Percentiles rank a stretch among this genome's conserved stretches.
Evolutionary conservation across 2,113 vertebrate genomes (phyloP).

Genomic region (Tor tambroides): DNA sequence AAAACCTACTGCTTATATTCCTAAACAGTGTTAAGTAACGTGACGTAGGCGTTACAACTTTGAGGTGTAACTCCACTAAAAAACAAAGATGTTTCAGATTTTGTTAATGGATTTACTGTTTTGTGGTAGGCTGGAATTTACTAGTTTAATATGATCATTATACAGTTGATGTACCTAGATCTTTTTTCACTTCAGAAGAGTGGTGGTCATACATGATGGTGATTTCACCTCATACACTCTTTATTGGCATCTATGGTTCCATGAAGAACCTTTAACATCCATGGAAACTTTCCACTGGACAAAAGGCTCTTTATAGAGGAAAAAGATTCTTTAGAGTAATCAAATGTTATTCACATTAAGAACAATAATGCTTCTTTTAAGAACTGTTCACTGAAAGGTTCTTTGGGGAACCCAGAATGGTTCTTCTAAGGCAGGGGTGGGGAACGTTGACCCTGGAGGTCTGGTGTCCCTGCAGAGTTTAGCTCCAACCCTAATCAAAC

Average conservation of each 20-base stretch:
- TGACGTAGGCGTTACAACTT: not conserved
- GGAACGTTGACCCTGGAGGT: too few relatives aligned
- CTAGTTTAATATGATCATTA: not conserved
- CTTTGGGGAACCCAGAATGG: too few relatives aligned
- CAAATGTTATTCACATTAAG: too few relatives aligned
- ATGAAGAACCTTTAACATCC: not conserved
- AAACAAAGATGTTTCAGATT: not conserved
- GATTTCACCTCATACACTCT: not conserved
- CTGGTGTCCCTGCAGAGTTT: too few relatives aligned
- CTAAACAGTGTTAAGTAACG: not conserved
- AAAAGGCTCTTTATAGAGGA: not conserved
- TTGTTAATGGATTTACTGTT: not conserved
- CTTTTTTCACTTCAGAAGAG: not conserved
- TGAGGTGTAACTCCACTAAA: not conserved
- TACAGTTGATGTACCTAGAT: not conserved
- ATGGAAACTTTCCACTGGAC: not conserved
- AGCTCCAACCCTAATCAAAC: too few relatives aligned
- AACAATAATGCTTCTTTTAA: too few relatives aligned
- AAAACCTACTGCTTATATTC: not conserved
- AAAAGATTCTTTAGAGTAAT: not conserved
- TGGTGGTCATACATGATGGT: not conserved
- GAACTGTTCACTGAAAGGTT: too few relatives aligned
- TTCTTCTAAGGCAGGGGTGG: too few relatives aligned
- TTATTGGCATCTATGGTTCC: not conserved
- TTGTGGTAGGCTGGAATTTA: not conserved